These are phyloP conservation scores for Engraulis encrasicolus DNA, from an alignment of 2,113 vertebrate species.

Conservation along the genomic window DNA sequence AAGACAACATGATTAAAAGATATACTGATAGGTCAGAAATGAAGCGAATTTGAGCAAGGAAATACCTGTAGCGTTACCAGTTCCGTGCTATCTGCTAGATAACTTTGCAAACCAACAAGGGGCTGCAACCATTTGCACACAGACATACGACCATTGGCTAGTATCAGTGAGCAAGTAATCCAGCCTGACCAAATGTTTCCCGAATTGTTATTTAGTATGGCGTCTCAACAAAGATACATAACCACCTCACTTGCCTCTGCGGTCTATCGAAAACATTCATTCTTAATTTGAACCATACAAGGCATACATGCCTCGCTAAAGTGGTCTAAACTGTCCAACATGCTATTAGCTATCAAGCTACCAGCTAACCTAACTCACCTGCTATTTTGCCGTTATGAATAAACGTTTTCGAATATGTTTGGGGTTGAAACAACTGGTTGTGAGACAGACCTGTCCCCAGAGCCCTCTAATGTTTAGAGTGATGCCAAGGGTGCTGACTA, in stretches of 20 bases:
- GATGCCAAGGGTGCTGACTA: background rate
- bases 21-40: background rate
- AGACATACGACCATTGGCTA: no score
- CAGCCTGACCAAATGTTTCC: no score
- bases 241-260: no score
- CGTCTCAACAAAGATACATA: no score
- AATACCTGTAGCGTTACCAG: background rate
- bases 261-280: background rate
- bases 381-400: background rate
- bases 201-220: no score
- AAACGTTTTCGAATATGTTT: background rate
- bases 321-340: background rate
- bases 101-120: background rate
- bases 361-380: background rate
- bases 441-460: no score
- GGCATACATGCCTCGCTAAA: background rate
- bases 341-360: background rate
- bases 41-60: background rate
- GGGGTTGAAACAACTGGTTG: background rate
- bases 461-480: no score
- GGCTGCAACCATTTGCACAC: no score
- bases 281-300: no score
- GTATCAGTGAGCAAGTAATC: no score
- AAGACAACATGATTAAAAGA: slow-evolving; percentile 35
- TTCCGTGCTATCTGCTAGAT: slow-evolving; percentile 16